Conservation (phyloP, 53 echinoderm and acorn worm species). For the Stichopus horrens region DNA sequence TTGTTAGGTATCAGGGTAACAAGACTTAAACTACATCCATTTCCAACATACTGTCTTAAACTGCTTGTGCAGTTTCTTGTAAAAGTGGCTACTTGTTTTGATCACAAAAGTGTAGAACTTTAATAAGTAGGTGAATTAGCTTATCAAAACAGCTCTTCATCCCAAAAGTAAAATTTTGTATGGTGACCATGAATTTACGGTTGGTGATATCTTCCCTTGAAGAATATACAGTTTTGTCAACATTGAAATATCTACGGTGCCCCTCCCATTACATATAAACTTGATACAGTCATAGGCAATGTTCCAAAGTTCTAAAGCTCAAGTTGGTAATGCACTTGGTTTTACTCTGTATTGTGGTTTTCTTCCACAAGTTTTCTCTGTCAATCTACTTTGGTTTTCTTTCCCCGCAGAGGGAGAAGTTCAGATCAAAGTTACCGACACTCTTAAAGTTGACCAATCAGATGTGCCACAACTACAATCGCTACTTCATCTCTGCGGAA, state of each 20-base stretch:
- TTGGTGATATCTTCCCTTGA: too few species aligned
- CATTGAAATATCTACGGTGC: background rate
- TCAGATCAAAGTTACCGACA: background rate
- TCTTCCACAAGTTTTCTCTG: background rate
- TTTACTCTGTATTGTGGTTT: background rate
- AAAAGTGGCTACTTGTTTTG: too few species aligned
- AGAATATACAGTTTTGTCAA: background rate
- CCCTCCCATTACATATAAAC: background rate
- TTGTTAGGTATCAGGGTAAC: too few species aligned
- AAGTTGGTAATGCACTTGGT: background rate
- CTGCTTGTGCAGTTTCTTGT: too few species aligned
- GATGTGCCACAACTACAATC: constrained; percentile 37
- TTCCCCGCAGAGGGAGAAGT: background rate
- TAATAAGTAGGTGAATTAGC: too few species aligned
- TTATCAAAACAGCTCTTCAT: too few species aligned
- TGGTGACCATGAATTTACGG: too few species aligned
- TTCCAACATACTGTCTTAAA: too few species aligned
- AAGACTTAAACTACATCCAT: too few species aligned
- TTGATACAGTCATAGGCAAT: background rate
- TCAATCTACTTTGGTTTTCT: background rate
- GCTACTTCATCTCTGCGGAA: constrained; percentile 20
- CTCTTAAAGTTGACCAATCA: constrained; percentile 10
- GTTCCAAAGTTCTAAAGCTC: background rate
- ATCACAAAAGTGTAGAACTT: too few species aligned
- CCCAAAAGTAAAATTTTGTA: too few species aligned